Base-by-base conservation (phyloP, 1,140 invertebrate species). In the Brevipalpus yothersi region DNA sequence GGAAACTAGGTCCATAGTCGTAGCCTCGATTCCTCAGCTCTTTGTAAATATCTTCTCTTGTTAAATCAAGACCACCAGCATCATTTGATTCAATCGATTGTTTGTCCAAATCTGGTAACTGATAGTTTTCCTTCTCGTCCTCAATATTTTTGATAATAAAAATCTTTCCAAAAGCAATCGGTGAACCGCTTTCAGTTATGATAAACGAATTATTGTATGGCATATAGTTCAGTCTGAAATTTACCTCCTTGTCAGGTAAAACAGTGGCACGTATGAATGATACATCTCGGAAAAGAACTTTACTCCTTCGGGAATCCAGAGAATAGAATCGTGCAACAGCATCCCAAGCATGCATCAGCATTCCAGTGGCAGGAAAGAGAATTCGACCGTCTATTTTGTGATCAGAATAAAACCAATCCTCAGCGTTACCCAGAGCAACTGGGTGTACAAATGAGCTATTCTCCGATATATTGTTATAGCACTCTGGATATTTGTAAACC, bases 331-430 rank as follows among this genome's bases (percentile, higher is more conserved):
- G 62, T 2, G 89, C 89, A 60, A 90, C 80, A 0, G 86, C 84
- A 70, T 82, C 83, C 92, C 92, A 96, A 0, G 84, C 89, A 2
- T 95, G 70, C 2, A 82, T 79, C 73, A 96, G 75, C 68, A 95
- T 93, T 15, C 90, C 92, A 51, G 92, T 95, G 51, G 90, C 92
- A 13, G 93, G 93, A 74, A 89, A 96, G 4, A 98, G 72, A 40
- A 93, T 76, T 68, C 91, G 78, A 13, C 90, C 92, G 72, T 97
- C 92, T 67, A 97, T 93, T 15, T 78, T 78, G 69, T 97, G 92
- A 19, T 90, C 92, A 42, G 78, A 70, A 51, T 87, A 74, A 72
- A 81, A 91, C 45, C 80, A 72, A 69, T 93, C 82, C 45, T 80
- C 78, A 61, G 80, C 77, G 63, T 82, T 81, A 21, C 77, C 79